Percentiles rank a stretch among this genome's conserved stretches.
Conservation (phyloP, 1,140 invertebrate genomes). For the Daktulosphaira vitifoliae region DNA sequence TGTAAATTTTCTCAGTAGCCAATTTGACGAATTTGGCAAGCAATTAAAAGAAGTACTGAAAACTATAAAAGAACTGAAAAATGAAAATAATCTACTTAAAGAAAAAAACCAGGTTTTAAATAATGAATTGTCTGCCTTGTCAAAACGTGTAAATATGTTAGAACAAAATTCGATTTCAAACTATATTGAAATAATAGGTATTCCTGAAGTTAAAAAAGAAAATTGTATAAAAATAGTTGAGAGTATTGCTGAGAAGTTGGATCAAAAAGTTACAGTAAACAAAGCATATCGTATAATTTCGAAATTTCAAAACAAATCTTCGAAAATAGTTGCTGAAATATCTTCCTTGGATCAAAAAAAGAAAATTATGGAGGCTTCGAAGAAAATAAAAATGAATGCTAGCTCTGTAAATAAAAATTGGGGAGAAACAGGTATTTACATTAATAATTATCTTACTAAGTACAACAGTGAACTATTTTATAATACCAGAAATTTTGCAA, state of each 20-base stretch:
- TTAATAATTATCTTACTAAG: not conserved
- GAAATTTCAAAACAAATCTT: not conserved
- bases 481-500: not conserved
- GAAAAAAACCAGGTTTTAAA: not conserved
- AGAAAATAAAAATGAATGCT: not conserved
- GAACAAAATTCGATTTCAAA: not conserved
- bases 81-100: not conserved
- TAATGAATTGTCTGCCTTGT: not conserved
- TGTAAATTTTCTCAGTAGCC: not conserved
- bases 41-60: not conserved
- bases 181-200: not conserved
- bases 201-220: not conserved
- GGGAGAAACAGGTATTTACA: not conserved
- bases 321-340: not conserved
- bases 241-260: not conserved
- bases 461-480: not conserved
- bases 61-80: not conserved
- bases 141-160: not conserved
- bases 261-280: not conserved
- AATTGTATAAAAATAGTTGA: slow-evolving; percentile 1
- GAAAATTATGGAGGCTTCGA: not conserved
- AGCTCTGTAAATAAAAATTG: not conserved
- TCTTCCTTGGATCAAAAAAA: not conserved
- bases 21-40: not conserved
- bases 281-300: not conserved